A percentile compares a stretch with the other conserved stretches of the same genome.
Conservation (phyloP, 2,797 vertebrate species). For the Apogon talboti region DNA sequence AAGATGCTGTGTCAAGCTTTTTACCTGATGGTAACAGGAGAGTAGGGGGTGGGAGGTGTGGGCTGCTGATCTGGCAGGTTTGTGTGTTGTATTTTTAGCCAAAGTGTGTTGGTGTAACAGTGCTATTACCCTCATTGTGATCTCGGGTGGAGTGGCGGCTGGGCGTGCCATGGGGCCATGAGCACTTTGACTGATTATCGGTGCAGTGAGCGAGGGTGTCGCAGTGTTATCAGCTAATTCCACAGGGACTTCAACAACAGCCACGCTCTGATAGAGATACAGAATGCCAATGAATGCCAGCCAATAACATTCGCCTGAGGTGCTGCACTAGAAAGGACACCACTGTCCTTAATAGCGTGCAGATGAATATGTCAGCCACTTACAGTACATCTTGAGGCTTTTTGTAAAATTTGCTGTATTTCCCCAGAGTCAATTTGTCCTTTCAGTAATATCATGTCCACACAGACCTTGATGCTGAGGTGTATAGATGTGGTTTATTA, state of each 20-base stretch:
- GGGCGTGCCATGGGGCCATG: slow-evolving; percentile 67
- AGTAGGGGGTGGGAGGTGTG: background rate
- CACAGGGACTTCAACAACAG: slow-evolving; percentile 63
- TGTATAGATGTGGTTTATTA: background rate
- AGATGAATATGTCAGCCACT: slow-evolving; percentile 39
- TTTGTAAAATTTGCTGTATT: slow-evolving; percentile 57
- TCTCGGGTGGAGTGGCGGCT: slow-evolving; percentile 60
- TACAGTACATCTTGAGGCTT: slow-evolving; percentile 54
- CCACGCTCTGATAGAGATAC: slow-evolving; percentile 54
- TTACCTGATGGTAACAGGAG: slow-evolving; percentile 58
- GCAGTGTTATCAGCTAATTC: slow-evolving; percentile 77
- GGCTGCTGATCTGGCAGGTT: slow-evolving; percentile 74
- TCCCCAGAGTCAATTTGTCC: slow-evolving; percentile 40
- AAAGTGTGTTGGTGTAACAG: slow-evolving; percentile 67
- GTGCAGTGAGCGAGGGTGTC: slow-evolving; percentile 64
- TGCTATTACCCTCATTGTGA: slow-evolving; percentile 69
- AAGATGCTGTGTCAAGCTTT: slow-evolving; percentile 71
- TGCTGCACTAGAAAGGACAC: slow-evolving; percentile 29
- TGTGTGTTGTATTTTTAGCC: slow-evolving; percentile 69
- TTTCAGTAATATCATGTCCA: slow-evolving; percentile 28
- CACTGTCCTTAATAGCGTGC: slow-evolving; percentile 41
- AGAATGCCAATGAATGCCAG: slow-evolving; percentile 47
- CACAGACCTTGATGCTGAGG: slow-evolving; percentile 13
- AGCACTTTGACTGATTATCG: slow-evolving; percentile 79
- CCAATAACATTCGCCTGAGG: slow-evolving; percentile 36